These are phyloP conservation scores for Cistogaster globosa DNA, from an alignment of 2,888 invertebrate species.

Conservation along the genomic window DNA sequence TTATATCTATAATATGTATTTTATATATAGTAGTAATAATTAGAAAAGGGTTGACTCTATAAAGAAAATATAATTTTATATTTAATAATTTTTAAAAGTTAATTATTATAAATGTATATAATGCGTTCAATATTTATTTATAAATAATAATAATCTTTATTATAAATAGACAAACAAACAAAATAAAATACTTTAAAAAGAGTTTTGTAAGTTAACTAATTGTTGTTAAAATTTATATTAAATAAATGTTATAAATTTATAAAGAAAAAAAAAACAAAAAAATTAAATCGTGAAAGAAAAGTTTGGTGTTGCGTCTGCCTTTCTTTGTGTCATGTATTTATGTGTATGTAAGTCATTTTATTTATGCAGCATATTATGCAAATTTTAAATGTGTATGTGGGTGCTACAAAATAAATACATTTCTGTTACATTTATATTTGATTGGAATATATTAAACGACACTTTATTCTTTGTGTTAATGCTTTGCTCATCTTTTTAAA, in stretches of 20 bases:
- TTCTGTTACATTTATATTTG: no score
- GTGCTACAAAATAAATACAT: no score
- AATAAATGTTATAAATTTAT: slow-evolving; percentile 24
- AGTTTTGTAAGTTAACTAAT: slow-evolving; percentile 23
- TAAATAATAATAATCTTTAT: slow-evolving; percentile 53
- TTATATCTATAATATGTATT: slow-evolving; percentile 72
- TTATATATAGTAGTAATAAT: slow-evolving; percentile 71
- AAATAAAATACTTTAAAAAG: slow-evolving; percentile 20
- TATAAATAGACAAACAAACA: slow-evolving; percentile 57
- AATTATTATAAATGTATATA: slow-evolving; percentile 71
- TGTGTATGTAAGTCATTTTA: neutral
- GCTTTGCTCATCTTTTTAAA: no score
- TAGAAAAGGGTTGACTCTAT: slow-evolving; percentile 66
- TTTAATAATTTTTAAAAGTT: slow-evolving; percentile 74
- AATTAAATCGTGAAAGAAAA: neutral
- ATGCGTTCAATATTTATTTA: slow-evolving; percentile 55
- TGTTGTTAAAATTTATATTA: neutral
- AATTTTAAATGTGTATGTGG: no score
- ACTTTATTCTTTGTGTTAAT: no score
- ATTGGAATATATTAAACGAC: no score
- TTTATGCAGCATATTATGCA: no score
- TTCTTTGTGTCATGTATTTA: no score
- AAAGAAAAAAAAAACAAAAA: slow-evolving; percentile 17
- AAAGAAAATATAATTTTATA: slow-evolving; percentile 70
- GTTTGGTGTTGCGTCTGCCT: no score